Conservation (phyloP, 2,888 invertebrate genomes). For the Chymomyza amoena region DNA sequence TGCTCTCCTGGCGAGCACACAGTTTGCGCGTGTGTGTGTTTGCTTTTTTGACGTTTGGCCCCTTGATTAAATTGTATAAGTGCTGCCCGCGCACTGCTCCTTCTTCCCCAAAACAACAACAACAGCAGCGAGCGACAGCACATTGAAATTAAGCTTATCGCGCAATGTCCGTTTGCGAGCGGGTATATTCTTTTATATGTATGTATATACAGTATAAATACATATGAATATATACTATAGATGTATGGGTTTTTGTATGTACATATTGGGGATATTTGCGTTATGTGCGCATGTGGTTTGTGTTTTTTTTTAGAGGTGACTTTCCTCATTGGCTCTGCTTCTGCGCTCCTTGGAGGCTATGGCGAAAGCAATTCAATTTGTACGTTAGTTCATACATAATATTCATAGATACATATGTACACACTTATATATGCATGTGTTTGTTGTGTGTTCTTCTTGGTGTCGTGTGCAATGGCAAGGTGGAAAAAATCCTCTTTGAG, state of each 20-base stretch:
- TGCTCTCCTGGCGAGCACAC: conserved; percentile 59
- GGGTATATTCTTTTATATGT: neutral
- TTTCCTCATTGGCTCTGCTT: conserved; percentile 46
- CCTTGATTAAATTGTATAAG: conserved; percentile 59
- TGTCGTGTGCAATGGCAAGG: conserved; percentile 62
- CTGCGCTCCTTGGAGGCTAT: conserved; percentile 60
- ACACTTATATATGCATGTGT: neutral
- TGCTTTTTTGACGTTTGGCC: conserved; percentile 49
- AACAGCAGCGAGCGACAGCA: conserved; percentile 36
- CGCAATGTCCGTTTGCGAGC: conserved; percentile 47
- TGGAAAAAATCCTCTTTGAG: conserved; percentile 70
- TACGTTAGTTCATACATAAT: neutral
- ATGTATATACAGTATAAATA: conserved; percentile 10
- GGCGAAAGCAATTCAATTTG: conserved; percentile 6
- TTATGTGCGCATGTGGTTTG: conserved; percentile 23
- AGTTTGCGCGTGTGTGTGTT: conserved; percentile 17
- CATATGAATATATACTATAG: conserved; percentile 15
- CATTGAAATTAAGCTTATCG: conserved; percentile 70
- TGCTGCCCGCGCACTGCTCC: conserved; percentile 23
- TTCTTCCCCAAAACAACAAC: conserved; percentile 27
- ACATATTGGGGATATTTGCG: conserved; percentile 2
- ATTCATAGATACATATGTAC: neutral
- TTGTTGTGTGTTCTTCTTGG: conserved; percentile 38
- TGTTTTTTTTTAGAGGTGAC: conserved; percentile 63
- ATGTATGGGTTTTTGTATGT: neutral